Base-by-base conservation (phyloP, 2,797 vertebrate species). In the Tangara arthus region DNA sequence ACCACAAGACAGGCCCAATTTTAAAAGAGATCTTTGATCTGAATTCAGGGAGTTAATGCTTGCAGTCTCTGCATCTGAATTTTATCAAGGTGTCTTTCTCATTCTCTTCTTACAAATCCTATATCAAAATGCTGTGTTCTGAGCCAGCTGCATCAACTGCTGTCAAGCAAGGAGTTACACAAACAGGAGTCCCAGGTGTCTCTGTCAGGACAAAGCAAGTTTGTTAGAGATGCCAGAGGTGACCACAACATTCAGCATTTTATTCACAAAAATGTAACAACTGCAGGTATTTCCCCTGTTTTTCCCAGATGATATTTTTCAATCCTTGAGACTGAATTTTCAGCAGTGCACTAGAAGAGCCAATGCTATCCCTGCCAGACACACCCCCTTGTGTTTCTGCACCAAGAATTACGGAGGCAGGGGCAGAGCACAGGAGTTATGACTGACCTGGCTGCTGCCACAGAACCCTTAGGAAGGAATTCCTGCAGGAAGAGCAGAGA, bases 401-500 rank as follows among this genome's bases (percentile, higher is more conserved):
- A 55, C 34, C 32, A 56, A 68, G 77, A 91, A 63, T 63, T 65
- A 24, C 26, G 6, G 71, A 44, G 78, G 44, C 7, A 52, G 30
- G 30, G 55, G 18, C 8, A 52, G 42, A 47, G 71, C 50, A 15
- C 75, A 83, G 79, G 57, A 94, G 65, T 92, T 95, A 87, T 1
- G 63, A 27, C 73, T 87, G 93, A 90, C 83, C 90, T 41, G 92
- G 77, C 73, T 77, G 53, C 65, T 90, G 82, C 82, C 4, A 1
- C 90, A 77, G 78, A 91, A n/a, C 76, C 53, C 80, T 89, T 9
- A 42, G 61, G 61, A 89, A 94, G 50, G 75, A 92, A 95, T 94
- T 95, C 76, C 93, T 89, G 79, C 79, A 91, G 71, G 49, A 95
- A 89, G 39, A 94, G 63, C n/a, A 84, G 88, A 80, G 91, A 91